Evolutionary conservation across 2,113 vertebrate genomes (phyloP).

Genomic region (Actenoides hombroni): DNA sequence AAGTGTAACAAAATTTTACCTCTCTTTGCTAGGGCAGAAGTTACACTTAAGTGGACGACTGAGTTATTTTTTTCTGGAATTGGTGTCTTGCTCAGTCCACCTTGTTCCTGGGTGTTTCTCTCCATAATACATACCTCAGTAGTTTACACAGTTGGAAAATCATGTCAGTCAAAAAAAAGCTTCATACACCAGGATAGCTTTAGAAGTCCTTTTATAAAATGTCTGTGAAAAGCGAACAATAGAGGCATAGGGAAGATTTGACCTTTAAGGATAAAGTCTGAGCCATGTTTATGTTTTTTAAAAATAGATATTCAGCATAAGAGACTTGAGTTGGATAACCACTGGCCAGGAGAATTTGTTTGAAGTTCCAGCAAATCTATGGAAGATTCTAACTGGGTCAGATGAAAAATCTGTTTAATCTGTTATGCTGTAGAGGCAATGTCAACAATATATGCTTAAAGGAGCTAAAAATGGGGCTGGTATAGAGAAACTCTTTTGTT

Average conservation of each 20-base stretch:
- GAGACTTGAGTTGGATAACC: neutral
- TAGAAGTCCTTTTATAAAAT: conserved; percentile 12
- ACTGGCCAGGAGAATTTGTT: neutral
- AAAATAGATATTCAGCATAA: neutral
- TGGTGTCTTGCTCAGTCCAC: neutral
- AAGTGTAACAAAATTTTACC: neutral
- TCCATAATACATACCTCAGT: neutral
- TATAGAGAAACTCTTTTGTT: neutral
- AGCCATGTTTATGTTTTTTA: conserved; percentile 10
- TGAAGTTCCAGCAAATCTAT: neutral
- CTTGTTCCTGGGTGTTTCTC: neutral
- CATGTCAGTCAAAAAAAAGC: neutral
- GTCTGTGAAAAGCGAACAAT: neutral
- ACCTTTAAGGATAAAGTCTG: neutral
- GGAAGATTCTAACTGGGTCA: neutral
- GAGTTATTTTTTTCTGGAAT: neutral
- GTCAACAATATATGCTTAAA: neutral
- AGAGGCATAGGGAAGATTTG: neutral
- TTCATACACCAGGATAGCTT: neutral
- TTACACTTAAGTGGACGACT: neutral
- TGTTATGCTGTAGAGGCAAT: neutral
- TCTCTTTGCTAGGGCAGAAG: neutral
- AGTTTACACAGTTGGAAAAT: neutral
- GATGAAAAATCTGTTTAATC: conserved; percentile 4
- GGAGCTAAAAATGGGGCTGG: neutral